These are phyloP conservation scores for Oscheius onirici DNA, from an alignment of 2,888 invertebrate species.

Conservation along the genomic window DNA sequence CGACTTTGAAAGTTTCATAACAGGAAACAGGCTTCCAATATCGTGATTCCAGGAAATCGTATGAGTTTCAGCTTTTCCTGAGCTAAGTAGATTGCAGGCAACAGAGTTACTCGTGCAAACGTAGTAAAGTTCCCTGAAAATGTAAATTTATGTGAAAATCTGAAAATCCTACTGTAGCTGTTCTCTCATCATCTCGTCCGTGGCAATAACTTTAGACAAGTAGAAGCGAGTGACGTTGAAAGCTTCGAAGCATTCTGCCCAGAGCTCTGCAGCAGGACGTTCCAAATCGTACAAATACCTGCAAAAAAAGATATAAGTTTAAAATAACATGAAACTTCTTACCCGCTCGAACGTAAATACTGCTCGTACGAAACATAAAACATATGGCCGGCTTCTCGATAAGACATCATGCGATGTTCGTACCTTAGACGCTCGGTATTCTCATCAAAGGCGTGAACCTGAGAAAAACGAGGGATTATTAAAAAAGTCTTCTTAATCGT, in stretches of 20 bases:
- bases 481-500: background rate
- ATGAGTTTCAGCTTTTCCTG: slow-evolving; percentile 18
- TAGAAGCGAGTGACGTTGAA: slow-evolving; percentile 9
- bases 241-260: slow-evolving; percentile 17
- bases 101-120: slow-evolving; percentile 33
- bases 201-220: background rate
- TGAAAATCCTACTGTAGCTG: slow-evolving; percentile 5
- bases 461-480: slow-evolving; percentile 14
- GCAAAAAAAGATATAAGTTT: background rate
- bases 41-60: slow-evolving; percentile 3
- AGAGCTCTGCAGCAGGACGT: background rate
- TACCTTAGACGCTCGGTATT: slow-evolving; percentile 44
- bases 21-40: slow-evolving; percentile 18
- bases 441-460: slow-evolving; percentile 41
- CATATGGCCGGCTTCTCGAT: slow-evolving; percentile 39
- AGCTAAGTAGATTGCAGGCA: slow-evolving; percentile 20
- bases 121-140: slow-evolving; percentile 13
- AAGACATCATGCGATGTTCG: slow-evolving; percentile 43
- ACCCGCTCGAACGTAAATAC: slow-evolving; percentile 33
- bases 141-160: background rate
- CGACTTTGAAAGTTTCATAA: slow-evolving; percentile 20
- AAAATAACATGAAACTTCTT: background rate
- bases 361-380: slow-evolving; percentile 38
- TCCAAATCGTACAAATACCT: slow-evolving; percentile 12
- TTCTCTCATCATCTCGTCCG: slow-evolving; percentile 21